Base-by-base conservation (phyloP, 1,140 invertebrate species). In the Spodoptera frugiperda region DNA sequence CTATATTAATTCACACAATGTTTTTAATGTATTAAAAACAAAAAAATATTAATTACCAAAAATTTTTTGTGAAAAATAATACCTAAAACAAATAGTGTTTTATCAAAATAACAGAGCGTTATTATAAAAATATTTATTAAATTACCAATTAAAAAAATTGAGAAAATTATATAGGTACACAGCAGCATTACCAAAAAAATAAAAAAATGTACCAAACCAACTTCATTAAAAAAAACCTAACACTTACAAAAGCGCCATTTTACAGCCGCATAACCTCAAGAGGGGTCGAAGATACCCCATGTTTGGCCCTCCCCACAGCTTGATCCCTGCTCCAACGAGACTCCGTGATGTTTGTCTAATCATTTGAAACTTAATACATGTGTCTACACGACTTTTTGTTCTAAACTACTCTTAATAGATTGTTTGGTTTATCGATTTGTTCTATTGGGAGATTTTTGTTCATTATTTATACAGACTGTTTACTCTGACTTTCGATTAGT, bases 221-320 rank as follows among this genome's bases (percentile, higher is more conserved):
- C 10, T 21, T 4, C 6, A 9, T 6, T 44, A 15, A 19, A 9
- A n/a, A 68, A 49, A 68, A 5, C 33, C 14, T n/a, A 21, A 8
- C 30, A 57, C 33, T 72, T 57, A 25, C 51, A 9, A 25, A 72
- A 57, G 68, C 68, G 17, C 2, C 53, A 72, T 72, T 12, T 57
- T 72, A 72, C 15, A 11, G 33, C 14, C 53, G 17, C 53, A 39
- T 2, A 46, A 72, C 68, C 59, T 63, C 59, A 44, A 57, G 68
- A 72, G 68, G 68, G 68, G 68, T 72, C 68, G 44, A 48, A 57
- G 68, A 72, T 44, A 72, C 68, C 68, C 68, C 68, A 72, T 72
- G 68, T 72, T 72, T 57, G 39, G 51, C 49, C n/a, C 67, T 4
- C 65, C 65, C 67, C 63, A 12, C 49, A 53, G 68, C 46, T 72